Conservation (phyloP, 2,888 invertebrate genomes). For the Clostera curtula region DNA sequence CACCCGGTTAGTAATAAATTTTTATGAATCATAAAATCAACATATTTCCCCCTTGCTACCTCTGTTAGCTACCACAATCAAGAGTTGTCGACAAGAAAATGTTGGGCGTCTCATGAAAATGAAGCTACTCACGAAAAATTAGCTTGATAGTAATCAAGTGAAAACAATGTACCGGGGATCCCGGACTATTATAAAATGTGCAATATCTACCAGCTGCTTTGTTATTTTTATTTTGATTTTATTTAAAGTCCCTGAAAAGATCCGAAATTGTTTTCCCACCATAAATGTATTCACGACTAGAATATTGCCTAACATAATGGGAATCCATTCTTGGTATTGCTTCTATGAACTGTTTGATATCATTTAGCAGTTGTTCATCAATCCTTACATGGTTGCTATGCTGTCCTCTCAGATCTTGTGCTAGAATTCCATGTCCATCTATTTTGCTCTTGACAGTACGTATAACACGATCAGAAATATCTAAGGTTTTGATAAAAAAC, state of each 20-base stretch:
- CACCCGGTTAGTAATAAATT: no score
- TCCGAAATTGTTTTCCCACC: conserved; percentile 14
- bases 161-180: no score
- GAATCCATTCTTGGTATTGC: conserved; percentile 14
- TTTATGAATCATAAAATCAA: no score
- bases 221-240: conserved; percentile 11
- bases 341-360: conserved; percentile 15
- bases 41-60: no score
- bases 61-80: no score
- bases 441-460: conserved; percentile 4
- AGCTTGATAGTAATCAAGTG: no score
- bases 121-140: no score
- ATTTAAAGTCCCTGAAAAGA: conserved; percentile 12
- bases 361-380: conserved; percentile 7
- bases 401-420: conserved; percentile 13
- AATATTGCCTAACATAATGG: conserved; percentile 11
- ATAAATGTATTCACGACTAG: conserved; percentile 16
- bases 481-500: conserved; percentile 6
- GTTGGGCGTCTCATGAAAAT: no score
- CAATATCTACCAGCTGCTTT: conserved; percentile 9
- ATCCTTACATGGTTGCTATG: conserved; percentile 11
- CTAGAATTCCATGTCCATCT: conserved; percentile 11
- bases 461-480: conserved; percentile 2
- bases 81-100: no score
- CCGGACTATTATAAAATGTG: no score